Evolutionary conservation across 2,797 vertebrate species (phyloP).

Genomic region (Chromis chromis): DNA sequence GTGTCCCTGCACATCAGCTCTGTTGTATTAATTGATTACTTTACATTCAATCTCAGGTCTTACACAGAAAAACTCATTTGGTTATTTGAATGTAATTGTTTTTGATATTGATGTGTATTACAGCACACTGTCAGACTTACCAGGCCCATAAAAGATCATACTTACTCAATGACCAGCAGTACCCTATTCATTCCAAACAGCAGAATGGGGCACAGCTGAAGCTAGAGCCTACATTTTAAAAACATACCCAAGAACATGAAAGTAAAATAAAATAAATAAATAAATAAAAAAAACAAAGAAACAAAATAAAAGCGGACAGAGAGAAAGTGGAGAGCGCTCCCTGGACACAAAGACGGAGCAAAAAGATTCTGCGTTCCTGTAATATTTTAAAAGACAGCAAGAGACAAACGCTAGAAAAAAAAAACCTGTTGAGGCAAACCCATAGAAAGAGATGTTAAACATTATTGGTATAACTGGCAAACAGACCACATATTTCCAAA

Average conservation of each 20-base stretch:
- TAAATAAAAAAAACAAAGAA: conserved; percentile 51
- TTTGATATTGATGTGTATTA: conserved; percentile 83
- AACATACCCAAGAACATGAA: conserved; percentile 90
- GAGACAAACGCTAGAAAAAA: conserved; percentile 76
- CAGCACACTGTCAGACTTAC: conserved; percentile 92
- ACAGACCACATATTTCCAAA: conserved; percentile 91
- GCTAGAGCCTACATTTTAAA: conserved; percentile 94
- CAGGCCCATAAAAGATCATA: conserved; percentile 92
- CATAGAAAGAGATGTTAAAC: conserved; percentile 86
- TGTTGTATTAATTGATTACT: conserved; percentile 54
- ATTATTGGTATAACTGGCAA: conserved; percentile 81
- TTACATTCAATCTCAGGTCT: conserved; percentile 84
- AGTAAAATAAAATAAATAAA: conserved; percentile 61
- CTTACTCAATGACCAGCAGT: conserved; percentile 94
- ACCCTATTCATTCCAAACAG: conserved; percentile 95
- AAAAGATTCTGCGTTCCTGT: conserved; percentile 77
- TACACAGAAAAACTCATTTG: conserved; percentile 91
- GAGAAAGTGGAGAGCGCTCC: conserved; percentile 76
- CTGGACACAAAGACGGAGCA: conserved; percentile 80
- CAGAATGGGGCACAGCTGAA: conserved; percentile 93
- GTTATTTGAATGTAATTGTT: conserved; percentile 79
- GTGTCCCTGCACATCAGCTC: conserved; percentile 84
- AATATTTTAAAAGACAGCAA: conserved; percentile 79
- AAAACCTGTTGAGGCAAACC: conserved; percentile 84
- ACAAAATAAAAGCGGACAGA: conserved; percentile 77